Evolutionary conservation across 2,888 invertebrate species (phyloP).

Genomic region (Phasia obesa): DNA sequence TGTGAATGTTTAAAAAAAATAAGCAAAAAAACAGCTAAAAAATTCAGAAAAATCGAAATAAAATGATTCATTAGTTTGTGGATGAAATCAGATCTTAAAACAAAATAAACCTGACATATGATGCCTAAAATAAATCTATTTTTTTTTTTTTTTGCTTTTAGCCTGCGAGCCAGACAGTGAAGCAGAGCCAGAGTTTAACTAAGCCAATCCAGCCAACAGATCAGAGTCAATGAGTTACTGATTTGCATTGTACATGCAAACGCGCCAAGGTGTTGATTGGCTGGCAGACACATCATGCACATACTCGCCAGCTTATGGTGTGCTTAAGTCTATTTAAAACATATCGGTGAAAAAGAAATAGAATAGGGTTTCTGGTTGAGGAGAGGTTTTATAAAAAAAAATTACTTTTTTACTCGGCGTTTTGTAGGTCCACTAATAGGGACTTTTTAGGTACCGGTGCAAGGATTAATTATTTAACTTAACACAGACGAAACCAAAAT

Average conservation of each 20-base stretch:
- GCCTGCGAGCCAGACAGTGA: slow-evolving; percentile 41
- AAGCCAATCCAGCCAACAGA: slow-evolving; percentile 50
- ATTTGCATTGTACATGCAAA: slow-evolving; percentile 80
- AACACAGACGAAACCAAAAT: too few relatives aligned
- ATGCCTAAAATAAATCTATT: slow-evolving; percentile 65
- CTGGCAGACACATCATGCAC: slow-evolving; percentile 63
- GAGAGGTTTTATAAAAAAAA: neutral
- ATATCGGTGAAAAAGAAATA: neutral
- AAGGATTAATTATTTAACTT: too few relatives aligned
- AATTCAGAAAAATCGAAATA: slow-evolving; percentile 66
- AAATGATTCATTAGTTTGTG: slow-evolving; percentile 81
- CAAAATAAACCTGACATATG: slow-evolving; percentile 72
- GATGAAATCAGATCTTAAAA: slow-evolving; percentile 79
- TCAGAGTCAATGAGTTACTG: slow-evolving; percentile 72
- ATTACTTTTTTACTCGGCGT: neutral
- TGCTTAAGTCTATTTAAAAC: slow-evolving; percentile 45
- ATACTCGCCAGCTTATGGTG: slow-evolving; percentile 36
- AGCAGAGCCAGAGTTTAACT: slow-evolving; percentile 72
- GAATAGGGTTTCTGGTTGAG: slow-evolving; percentile 32
- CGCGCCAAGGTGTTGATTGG: slow-evolving; percentile 72
- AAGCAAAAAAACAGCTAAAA: slow-evolving; percentile 33
- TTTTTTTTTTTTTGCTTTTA: slow-evolving; percentile 28
- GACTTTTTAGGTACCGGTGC: too few relatives aligned
- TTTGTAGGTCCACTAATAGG: too few relatives aligned
- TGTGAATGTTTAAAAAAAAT: neutral